phyloP scores from a whole-genome alignment of 2,797 vertebrate genomes.

The Enteromius fasciolatus region DNA sequence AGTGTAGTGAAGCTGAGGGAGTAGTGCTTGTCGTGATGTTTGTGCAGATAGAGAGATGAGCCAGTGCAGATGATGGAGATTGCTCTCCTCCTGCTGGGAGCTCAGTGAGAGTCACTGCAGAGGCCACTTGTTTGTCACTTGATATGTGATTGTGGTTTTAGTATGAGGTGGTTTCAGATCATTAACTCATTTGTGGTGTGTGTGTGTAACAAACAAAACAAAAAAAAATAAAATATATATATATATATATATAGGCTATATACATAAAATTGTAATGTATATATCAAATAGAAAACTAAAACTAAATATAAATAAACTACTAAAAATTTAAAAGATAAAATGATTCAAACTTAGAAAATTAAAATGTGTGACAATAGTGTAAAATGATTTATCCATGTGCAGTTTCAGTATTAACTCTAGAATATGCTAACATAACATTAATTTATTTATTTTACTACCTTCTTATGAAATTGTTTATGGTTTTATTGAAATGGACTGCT shows the following conservation, averaged over 20 bases:
- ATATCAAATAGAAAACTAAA: not conserved
- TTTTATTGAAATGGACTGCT: too few relatives aligned
- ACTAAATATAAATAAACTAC: not conserved
- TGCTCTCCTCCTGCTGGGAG: constrained; percentile 61
- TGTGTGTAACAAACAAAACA: not conserved
- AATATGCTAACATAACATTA: not conserved
- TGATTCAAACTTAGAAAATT: not conserved
- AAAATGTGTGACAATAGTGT: not conserved
- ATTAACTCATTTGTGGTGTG: not conserved
- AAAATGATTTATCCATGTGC: not conserved
- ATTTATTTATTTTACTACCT: not conserved
- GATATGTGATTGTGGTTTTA: constrained; percentile 62
- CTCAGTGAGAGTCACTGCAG: constrained; percentile 45
- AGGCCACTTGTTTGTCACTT: constrained; percentile 40
- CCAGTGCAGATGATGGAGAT: constrained; percentile 62
- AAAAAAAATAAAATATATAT: too few relatives aligned
- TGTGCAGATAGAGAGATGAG: constrained; percentile 16
- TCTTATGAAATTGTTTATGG: too few relatives aligned
- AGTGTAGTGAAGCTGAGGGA: not conserved
- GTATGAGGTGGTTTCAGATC: not conserved
- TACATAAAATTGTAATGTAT: not conserved
- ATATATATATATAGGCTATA: not conserved
- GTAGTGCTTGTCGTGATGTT: not conserved
- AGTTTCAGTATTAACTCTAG: not conserved
- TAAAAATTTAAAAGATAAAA: not conserved